A percentile compares a stretch with the other conserved stretches of the same genome.
Evolutionary conservation across 2,797 vertebrate genomes (phyloP).

Genomic region (Sparus aurata): DNA sequence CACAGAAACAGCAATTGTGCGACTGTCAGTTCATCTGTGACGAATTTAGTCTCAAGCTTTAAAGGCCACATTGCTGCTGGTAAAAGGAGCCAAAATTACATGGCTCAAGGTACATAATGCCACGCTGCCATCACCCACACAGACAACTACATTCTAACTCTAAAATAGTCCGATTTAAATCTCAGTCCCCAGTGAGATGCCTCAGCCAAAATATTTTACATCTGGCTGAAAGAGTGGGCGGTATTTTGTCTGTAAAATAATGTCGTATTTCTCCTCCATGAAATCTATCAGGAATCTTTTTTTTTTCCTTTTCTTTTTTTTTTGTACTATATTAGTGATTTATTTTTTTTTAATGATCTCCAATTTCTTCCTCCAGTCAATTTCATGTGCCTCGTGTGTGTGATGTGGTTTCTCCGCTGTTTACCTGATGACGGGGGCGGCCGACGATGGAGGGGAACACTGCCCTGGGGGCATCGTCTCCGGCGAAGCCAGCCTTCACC

Average conservation of each 20-base stretch:
- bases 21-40: constrained; percentile 37
- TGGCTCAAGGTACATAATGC: constrained; percentile 5
- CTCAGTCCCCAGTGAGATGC: not conserved
- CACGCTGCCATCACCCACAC: not conserved
- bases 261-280: too few species aligned
- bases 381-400: not conserved
- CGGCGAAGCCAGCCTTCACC: constrained; percentile 98
- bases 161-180: not conserved
- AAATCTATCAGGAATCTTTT: not conserved
- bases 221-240: not conserved
- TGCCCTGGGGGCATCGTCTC: constrained; percentile 96
- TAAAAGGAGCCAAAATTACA: constrained; percentile 17
- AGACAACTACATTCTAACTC: not conserved
- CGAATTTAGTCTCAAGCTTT: constrained; percentile 55
- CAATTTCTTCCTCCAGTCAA: not conserved
- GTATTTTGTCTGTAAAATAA: too few species aligned
- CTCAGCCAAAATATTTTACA: not conserved
- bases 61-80: constrained; percentile 29
- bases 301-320: too few species aligned
- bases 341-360: not conserved
- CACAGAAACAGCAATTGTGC: constrained; percentile 46
- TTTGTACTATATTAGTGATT: not conserved
- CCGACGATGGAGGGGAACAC: constrained; percentile 99
- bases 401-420: constrained; percentile 13
- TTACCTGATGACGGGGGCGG: constrained; percentile 97